A percentile compares a stretch with the other conserved stretches of the same genome.
Conservation (phyloP, 2,113 vertebrate species). For the Lynx canadensis region DNA sequence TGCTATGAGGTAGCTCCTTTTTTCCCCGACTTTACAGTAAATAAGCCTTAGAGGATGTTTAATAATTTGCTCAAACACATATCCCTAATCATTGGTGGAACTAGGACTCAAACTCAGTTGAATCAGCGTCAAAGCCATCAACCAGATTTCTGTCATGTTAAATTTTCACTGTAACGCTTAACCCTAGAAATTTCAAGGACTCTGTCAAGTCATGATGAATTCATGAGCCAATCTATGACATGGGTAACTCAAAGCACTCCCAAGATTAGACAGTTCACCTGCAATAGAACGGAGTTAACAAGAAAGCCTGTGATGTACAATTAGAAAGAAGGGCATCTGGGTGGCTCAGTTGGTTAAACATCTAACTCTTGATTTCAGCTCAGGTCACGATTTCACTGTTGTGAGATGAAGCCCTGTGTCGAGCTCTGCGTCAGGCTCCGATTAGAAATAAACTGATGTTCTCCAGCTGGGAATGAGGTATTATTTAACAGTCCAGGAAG, state of each 20-base stretch:
- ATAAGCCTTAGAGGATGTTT: background rate
- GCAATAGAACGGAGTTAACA: background rate
- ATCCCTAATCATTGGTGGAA: background rate
- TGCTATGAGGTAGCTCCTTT: background rate
- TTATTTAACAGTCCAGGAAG: background rate
- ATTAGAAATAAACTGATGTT: background rate
- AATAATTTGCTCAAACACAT: background rate
- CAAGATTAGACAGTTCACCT: background rate
- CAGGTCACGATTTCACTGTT: too few species aligned
- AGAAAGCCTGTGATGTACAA: background rate
- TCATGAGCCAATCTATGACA: background rate
- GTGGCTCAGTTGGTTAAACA: too few species aligned
- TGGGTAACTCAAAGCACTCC: background rate
- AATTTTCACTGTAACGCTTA: background rate
- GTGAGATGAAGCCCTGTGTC: too few species aligned
- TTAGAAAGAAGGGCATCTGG: background rate
- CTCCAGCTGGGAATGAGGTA: background rate
- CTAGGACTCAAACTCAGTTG: background rate
- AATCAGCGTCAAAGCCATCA: background rate
- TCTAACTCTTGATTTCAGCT: too few species aligned
- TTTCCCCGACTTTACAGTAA: background rate
- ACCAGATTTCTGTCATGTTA: background rate
- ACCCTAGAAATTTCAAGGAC: background rate
- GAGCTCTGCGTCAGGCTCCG: too few species aligned
- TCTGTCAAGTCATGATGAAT: background rate